phyloP scores from a whole-genome alignment of 1,140 invertebrate species.

The Littorina saxatilis region DNA sequence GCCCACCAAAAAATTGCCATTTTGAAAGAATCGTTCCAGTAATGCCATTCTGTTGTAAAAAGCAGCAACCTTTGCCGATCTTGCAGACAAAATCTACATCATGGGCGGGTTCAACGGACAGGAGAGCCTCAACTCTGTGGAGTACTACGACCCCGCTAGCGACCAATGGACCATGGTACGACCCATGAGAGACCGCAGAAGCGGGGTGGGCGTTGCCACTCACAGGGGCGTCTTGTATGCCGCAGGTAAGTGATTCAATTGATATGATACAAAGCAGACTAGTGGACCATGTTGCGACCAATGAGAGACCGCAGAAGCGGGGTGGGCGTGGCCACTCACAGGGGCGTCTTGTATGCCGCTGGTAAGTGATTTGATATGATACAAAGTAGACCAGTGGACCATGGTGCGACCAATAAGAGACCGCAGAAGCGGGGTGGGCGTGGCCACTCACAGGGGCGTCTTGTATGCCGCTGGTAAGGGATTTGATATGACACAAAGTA shows the following conservation, averaged over 20 bases:
- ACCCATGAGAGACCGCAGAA: constrained; percentile 82
- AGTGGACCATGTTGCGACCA: constrained; percentile 87
- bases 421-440: constrained; percentile 72
- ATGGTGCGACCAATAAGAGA: constrained; percentile 84
- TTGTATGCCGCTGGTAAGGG: constrained; percentile 68
- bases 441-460: constrained; percentile 77
- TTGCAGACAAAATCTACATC: constrained; percentile 61
- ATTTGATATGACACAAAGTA: no score
- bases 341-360: no score
- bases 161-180: constrained; percentile 90
- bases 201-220: constrained; percentile 59
- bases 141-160: constrained; percentile 87
- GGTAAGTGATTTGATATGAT: no score
- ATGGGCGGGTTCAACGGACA: constrained; percentile 91
- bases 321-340: background rate
- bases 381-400: no score
- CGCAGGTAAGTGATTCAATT: constrained; percentile 60
- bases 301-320: constrained; percentile 81
- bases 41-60: no score
- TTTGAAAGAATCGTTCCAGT: no score
- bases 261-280: no score
- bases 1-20: no score
- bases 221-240: constrained; percentile 79
- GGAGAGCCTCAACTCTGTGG: constrained; percentile 88
- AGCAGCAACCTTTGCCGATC: no score